Evolutionary conservation across 2,888 invertebrate species (phyloP).

Genomic region (Rosalia funebris): DNA sequence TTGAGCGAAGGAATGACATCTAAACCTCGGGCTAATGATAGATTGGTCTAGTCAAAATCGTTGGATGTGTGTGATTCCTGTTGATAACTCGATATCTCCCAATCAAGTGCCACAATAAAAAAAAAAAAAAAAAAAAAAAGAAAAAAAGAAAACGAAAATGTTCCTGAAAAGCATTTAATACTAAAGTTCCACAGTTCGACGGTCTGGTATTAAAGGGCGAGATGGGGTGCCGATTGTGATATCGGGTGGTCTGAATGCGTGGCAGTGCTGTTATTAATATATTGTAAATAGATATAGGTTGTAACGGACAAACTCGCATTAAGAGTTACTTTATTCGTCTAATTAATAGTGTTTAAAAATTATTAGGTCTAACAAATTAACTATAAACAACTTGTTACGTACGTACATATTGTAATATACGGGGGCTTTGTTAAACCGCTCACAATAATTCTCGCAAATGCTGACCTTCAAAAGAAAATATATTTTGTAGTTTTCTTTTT

Average conservation of each 20-base stretch:
- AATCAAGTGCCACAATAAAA: constrained; percentile 62
- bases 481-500: constrained; percentile 8
- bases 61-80: constrained; percentile 45
- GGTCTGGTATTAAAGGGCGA: constrained; percentile 65
- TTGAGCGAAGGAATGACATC: constrained; percentile 50
- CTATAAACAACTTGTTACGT: constrained; percentile 57
- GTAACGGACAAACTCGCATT: constrained; percentile 55
- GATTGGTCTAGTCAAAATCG: constrained; percentile 59
- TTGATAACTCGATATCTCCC: constrained; percentile 63
- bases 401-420: constrained; percentile 46
- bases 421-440: constrained; percentile 37
- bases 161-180: constrained; percentile 67
- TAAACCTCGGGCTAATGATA: constrained; percentile 57
- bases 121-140: constrained; percentile 47
- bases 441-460: not conserved
- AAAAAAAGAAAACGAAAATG: constrained; percentile 58
- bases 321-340: constrained; percentile 58
- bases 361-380: constrained; percentile 58
- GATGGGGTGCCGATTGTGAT: constrained; percentile 60
- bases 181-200: constrained; percentile 50
- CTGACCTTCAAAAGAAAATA: not conserved
- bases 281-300: constrained; percentile 52
- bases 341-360: constrained; percentile 55
- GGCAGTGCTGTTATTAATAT: constrained; percentile 46
- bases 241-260: constrained; percentile 56